These are phyloP conservation scores for Seira sanloemensis DNA, from an alignment of 2,888 invertebrate genomes.

Conservation along the genomic window DNA sequence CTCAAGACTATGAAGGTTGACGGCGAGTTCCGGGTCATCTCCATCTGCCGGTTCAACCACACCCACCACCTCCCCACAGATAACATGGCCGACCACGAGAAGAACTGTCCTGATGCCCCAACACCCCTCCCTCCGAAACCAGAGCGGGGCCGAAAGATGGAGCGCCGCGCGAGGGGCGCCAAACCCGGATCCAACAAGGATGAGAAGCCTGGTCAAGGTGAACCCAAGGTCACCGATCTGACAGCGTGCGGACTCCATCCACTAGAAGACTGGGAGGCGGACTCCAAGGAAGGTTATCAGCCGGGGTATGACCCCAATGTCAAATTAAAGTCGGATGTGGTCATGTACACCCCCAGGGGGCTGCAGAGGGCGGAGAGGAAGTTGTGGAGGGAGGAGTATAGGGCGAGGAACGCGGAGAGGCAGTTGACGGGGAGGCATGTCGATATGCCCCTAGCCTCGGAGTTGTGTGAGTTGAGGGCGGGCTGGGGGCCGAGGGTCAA, in stretches of 20 bases:
- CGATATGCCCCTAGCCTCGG: no score
- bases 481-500: no score
- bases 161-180: background rate
- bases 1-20: no score
- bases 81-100: constrained; percentile 64
- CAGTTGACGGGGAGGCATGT: no score
- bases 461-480: no score
- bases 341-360: constrained; percentile 59
- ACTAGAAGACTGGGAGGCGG: constrained; percentile 69
- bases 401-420: background rate
- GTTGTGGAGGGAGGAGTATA: constrained; percentile 33
- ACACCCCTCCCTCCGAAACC: constrained; percentile 51
- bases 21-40: constrained; percentile 43
- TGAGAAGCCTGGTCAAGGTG: background rate
- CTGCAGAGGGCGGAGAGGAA: constrained; percentile 68
- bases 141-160: constrained; percentile 14
- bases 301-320: constrained; percentile 66
- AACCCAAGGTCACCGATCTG: no score
- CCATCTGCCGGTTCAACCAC: constrained; percentile 59
- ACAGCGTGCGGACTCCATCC: background rate
- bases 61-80: constrained; percentile 53
- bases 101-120: constrained; percentile 61
- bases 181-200: background rate
- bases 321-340: constrained; percentile 52
- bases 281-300: constrained; percentile 33